A percentile compares a stretch with the other conserved stretches of the same genome.
Conservation (phyloP, 2,888 invertebrate species). For the Micropterix aruncella region DNA sequence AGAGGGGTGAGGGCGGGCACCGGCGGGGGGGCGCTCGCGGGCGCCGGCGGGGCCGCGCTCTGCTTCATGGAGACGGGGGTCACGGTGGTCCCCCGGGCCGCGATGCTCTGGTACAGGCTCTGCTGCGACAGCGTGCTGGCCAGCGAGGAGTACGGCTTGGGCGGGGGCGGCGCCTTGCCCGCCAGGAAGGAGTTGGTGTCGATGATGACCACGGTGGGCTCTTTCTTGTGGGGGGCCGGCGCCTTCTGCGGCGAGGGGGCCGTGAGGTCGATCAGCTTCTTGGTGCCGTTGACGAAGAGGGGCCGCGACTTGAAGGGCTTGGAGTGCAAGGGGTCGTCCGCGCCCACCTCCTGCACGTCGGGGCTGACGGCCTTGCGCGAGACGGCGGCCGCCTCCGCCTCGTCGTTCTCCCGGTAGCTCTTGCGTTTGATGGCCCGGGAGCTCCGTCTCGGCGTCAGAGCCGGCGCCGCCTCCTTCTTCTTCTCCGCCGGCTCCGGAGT, state of each 20-base stretch:
- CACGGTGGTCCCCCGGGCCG: slow-evolving; percentile 28
- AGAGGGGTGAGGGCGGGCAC: slow-evolving; percentile 30
- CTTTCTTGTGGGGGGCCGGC: slow-evolving; percentile 37
- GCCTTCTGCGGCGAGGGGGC: slow-evolving; percentile 27
- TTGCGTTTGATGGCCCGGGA: slow-evolving; percentile 44
- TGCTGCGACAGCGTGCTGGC: slow-evolving; percentile 42
- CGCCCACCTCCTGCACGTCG: slow-evolving; percentile 48
- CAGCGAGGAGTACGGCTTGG: slow-evolving; percentile 18
- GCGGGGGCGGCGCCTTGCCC: slow-evolving; percentile 40
- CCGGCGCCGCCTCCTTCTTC: slow-evolving; percentile 16
- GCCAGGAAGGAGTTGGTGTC: slow-evolving; percentile 60
- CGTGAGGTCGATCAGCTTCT: slow-evolving; percentile 54
- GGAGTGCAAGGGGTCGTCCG: slow-evolving; percentile 38
- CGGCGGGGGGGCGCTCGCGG: slow-evolving; percentile 22
- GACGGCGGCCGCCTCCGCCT: too few relatives aligned
- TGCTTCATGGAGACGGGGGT: slow-evolving; percentile 22
- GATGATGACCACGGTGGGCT: slow-evolving; percentile 65
- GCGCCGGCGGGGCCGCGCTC: slow-evolving; percentile 17
- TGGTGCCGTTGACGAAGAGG: slow-evolving; percentile 59
- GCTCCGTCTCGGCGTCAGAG: slow-evolving; percentile 34
- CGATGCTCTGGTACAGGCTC: slow-evolving; percentile 43
- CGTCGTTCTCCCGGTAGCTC: slow-evolving; percentile 35
- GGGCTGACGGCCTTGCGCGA: slow-evolving; percentile 38
- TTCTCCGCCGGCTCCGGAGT: slow-evolving; percentile 25
- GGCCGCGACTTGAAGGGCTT: slow-evolving; percentile 19